Percentiles rank a stretch among this genome's conserved stretches.
phyloP scores from a whole-genome alignment of 2,113 vertebrate genomes.

The Dasyornis broadbenti region DNA sequence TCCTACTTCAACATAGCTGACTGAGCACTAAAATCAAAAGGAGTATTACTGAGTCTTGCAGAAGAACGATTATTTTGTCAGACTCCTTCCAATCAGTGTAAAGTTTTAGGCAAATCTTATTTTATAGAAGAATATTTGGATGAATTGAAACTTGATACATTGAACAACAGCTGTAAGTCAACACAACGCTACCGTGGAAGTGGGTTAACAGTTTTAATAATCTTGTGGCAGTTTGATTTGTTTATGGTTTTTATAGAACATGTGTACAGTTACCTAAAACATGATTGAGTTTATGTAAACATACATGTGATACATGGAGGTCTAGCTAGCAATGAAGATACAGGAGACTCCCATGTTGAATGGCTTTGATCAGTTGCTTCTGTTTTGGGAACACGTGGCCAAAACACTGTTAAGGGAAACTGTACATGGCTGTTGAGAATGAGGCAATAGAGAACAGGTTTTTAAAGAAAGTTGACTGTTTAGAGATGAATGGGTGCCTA shows the following conservation, averaged over 20 bases:
- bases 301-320: rapidly evolving
- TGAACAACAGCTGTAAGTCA: background rate
- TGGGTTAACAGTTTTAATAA: background rate
- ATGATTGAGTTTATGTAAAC: background rate
- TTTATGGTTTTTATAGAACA: background rate
- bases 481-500: background rate
- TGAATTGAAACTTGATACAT: background rate
- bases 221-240: background rate
- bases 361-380: background rate
- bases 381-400: background rate
- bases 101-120: background rate
- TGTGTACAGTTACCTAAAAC: background rate
- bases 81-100: background rate
- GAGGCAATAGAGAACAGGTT: background rate
- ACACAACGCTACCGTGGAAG: background rate
- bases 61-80: background rate
- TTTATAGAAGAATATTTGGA: background rate
- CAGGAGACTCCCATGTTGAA: background rate
- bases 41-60: background rate
- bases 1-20: background rate
- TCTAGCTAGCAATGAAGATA: background rate
- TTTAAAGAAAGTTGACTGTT: background rate
- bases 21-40: background rate
- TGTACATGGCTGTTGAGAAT: background rate
- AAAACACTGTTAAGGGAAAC: background rate